A percentile compares a stretch with the other conserved stretches of the same genome.
Conservation (phyloP, 2,113 vertebrate genomes). For the Puffinus mauretanicus region DNA sequence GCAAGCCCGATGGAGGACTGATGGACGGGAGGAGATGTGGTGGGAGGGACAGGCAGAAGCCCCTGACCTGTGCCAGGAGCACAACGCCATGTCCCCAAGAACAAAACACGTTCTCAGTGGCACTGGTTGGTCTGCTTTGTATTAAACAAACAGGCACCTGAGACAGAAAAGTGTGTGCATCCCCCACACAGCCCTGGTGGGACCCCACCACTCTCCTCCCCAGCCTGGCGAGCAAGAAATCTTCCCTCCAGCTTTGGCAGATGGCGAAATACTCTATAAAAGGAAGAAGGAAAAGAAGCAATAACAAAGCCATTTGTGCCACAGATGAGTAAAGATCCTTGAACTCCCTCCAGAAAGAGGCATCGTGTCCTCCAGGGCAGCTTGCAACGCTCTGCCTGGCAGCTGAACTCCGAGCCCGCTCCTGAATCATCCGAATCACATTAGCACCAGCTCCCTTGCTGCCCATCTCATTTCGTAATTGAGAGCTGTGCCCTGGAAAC, state of each 20-base stretch:
- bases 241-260: neutral
- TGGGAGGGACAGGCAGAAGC: neutral
- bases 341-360: neutral
- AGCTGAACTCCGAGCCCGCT: neutral
- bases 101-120: neutral
- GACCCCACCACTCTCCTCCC: neutral
- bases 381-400: neutral
- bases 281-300: neutral
- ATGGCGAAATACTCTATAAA: neutral
- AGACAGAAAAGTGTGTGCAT: rapidly evolving
- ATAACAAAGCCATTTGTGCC: neutral
- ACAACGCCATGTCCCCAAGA: neutral
- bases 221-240: neutral
- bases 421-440: rapidly evolving
- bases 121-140: neutral
- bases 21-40: neutral
- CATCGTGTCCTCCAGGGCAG: neutral
- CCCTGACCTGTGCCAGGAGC: neutral
- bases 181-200: neutral
- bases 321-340: neutral
- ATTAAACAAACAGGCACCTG: neutral
- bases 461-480: rapidly evolving
- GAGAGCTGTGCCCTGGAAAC: neutral
- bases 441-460: neutral
- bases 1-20: too few species aligned